These are phyloP conservation scores for Leiothrix lutea DNA, from an alignment of 2,113 vertebrate species.

Conservation along the genomic window DNA sequence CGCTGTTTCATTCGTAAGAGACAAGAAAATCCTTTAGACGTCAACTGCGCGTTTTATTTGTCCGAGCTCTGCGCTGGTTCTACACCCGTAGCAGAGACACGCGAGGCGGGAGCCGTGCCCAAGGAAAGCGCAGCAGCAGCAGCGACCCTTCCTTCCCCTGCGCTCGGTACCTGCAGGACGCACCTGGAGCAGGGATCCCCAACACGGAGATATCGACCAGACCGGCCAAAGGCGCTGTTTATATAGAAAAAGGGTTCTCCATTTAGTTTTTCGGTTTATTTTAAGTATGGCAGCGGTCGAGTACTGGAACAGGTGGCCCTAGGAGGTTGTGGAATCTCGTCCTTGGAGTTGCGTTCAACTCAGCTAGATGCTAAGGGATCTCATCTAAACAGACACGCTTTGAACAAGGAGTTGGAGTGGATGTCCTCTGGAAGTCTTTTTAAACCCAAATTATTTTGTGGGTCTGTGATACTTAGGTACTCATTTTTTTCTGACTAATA, in stretches of 20 bases:
- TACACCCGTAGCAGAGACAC: rapidly evolving
- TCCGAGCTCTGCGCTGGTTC: no score
- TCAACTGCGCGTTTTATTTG: rapidly evolving
- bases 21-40: rapidly evolving
- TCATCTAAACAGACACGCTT: not conserved
- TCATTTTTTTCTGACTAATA: not conserved
- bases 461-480: not conserved
- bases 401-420: not conserved
- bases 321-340: not conserved
- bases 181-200: rapidly evolving
- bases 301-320: not conserved
- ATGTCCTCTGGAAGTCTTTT: not conserved
- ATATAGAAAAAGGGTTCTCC: rapidly evolving
- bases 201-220: rapidly evolving
- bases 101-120: rapidly evolving
- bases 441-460: not conserved
- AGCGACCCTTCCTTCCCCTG: no score
- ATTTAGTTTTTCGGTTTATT: not conserved
- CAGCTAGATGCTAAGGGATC: not conserved
- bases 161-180: rapidly evolving
- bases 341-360: not conserved
- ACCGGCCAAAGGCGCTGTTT: not conserved
- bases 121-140: rapidly evolving
- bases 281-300: not conserved
- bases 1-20: rapidly evolving